Base-by-base conservation (phyloP, 2,113 vertebrate species). In the Corydoras maculifer region DNA sequence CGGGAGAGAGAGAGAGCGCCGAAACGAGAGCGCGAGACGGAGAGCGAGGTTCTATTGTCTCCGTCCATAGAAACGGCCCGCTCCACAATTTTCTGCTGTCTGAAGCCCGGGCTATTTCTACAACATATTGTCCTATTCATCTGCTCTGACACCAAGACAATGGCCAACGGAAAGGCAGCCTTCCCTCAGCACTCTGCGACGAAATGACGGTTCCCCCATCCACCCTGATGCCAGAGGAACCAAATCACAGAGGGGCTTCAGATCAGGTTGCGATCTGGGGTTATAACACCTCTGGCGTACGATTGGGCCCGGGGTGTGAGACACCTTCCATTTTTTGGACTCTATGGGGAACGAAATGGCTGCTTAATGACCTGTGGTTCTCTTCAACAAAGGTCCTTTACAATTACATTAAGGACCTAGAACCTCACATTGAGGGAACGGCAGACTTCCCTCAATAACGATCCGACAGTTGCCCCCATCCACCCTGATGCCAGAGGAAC, bases 51-150 rank as follows among this genome's bases (percentile, higher is more conserved):
- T 64, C 57, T 59, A 62, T 69, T 72, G 69, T 75, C 62, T 51
- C 30, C 14, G 18, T 65, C 61, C 65, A 25, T 72, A 35, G 69
- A 50, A 65, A 69, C 76, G 49, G 53, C 25, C 18, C 12, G n/a
- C 67, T 10, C n/a, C 63, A 68, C 48, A 29, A 64, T 73, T 63
- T 68, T 75, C 68, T 77, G 32, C 53, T 31, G 57, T 65, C 70
- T 59, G 29, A 67, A 50, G 35, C 65, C 77, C 65, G 51, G 68
- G 70, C 73, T 73, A 69, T 77, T 81, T 70, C 68, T 70, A 18
- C 59, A n/a, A 70, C 70, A 73, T 79, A 77, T 79, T 77, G 75
- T 81, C 70, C 75, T 77, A 81, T 81, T 79, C 75, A 81, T 81
- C 70, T 73, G 61, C 61, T 4, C 63, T 81, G 80, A 77, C 80